phyloP scores from a whole-genome alignment of 2,113 vertebrate species.

The Vombatus ursinus region DNA sequence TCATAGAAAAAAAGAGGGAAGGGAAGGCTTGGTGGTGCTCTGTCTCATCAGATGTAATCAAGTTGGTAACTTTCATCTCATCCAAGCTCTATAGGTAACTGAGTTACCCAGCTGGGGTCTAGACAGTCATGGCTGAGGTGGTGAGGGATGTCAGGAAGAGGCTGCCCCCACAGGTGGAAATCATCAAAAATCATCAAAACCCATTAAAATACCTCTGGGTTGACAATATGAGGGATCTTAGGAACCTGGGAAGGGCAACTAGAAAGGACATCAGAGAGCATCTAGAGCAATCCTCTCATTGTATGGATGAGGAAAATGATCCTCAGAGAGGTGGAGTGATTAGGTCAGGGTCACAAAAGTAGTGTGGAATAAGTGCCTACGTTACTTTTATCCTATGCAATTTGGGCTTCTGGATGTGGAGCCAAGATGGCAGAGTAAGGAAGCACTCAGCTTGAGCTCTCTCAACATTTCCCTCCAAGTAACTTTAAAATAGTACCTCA shows the following conservation, averaged over 20 bases:
- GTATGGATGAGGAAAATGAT: too few relatives aligned
- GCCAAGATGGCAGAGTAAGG: too few relatives aligned
- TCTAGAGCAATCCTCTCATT: too few relatives aligned
- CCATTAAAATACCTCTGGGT: not conserved
- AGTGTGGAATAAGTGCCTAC: too few relatives aligned
- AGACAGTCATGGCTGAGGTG: not conserved
- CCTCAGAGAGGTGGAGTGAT: too few relatives aligned
- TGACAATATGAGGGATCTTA: not conserved
- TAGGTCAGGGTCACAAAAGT: too few relatives aligned
- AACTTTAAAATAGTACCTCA: too few relatives aligned
- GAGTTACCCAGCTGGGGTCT: not conserved
- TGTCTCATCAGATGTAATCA: not conserved
- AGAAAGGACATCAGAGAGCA: too few relatives aligned
- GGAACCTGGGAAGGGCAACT: not conserved
- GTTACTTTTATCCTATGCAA: too few relatives aligned
- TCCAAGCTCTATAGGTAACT: not conserved
- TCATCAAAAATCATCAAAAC: not conserved
- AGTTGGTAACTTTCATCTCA: not conserved
- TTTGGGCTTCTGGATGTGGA: too few relatives aligned
- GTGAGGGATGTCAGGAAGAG: not conserved
- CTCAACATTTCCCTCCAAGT: too few relatives aligned
- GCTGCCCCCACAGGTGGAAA: not conserved
- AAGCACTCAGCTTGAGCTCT: too few relatives aligned
- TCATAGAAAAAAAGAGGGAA: not conserved
- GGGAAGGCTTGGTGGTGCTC: not conserved